Evolutionary conservation across 2,113 vertebrate genomes (phyloP).

Genomic region (Lophius piscatorius): DNA sequence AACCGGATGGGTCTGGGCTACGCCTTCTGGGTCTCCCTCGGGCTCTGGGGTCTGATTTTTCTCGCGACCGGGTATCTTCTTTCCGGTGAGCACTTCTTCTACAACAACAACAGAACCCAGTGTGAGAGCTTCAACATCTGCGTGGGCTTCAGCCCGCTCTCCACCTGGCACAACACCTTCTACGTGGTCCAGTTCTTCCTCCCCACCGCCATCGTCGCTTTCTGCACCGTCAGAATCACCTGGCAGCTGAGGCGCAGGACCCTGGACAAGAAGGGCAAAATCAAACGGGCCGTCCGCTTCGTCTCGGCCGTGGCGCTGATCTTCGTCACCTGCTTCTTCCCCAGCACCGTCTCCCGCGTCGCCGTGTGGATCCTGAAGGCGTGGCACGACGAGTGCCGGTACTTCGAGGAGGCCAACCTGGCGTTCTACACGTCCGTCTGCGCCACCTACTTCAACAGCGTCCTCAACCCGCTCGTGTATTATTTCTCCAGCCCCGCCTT

Average conservation of each 20-base stretch:
- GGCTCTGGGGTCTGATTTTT: slow-evolving; percentile 76
- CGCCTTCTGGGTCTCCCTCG: slow-evolving; percentile 67
- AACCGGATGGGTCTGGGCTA: slow-evolving; percentile 74
- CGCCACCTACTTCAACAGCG: slow-evolving; percentile 84
- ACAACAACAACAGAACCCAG: slow-evolving; percentile 67
- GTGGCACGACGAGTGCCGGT: slow-evolving; percentile 69
- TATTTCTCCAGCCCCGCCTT: slow-evolving; percentile 82
- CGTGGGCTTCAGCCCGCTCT: slow-evolving; percentile 62
- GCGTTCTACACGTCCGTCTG: slow-evolving; percentile 78
- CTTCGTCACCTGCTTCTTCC: slow-evolving; percentile 81
- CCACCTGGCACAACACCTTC: slow-evolving; percentile 81
- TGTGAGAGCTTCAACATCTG: slow-evolving; percentile 86
- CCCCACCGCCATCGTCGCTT: slow-evolving; percentile 73
- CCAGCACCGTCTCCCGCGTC: slow-evolving; percentile 77
- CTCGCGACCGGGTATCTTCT: slow-evolving; percentile 76
- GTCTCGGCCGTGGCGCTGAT: slow-evolving; percentile 77
- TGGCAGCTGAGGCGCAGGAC: slow-evolving; percentile 78
- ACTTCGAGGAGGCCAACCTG: slow-evolving; percentile 73
- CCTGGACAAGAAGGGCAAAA: slow-evolving; percentile 72
- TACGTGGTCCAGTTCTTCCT: slow-evolving; percentile 77
- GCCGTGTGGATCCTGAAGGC: slow-evolving; percentile 78
- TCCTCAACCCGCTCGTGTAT: slow-evolving; percentile 82
- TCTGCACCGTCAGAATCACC: slow-evolving; percentile 77
- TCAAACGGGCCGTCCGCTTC: slow-evolving; percentile 79
- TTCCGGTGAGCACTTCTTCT: slow-evolving; percentile 60